Evolutionary conservation across 1,140 invertebrate genomes (phyloP).

Genomic region (Drosophila pectinifera): DNA sequence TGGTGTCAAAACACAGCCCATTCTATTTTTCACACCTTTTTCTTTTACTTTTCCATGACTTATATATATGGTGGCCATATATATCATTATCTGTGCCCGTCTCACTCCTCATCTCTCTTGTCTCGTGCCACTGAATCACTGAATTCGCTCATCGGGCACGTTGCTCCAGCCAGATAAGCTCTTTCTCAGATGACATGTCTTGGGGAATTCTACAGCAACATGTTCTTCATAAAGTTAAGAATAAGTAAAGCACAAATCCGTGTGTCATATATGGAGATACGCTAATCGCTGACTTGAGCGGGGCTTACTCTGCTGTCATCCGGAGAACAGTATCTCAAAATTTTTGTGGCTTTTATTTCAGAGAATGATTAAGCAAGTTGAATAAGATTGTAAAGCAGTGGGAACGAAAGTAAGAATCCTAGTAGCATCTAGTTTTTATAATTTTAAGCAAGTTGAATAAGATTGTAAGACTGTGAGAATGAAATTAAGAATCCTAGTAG

Average conservation of each 20-base stretch:
- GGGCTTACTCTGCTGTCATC: conserved; percentile 15
- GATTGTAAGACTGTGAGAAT: no score
- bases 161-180: conserved; percentile 44
- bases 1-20: conserved; percentile 47
- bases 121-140: conserved; percentile 53
- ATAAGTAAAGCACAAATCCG: conserved; percentile 17
- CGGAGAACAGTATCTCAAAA: conserved; percentile 3
- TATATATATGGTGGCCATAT: neutral
- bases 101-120: conserved; percentile 15
- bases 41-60: conserved; percentile 55
- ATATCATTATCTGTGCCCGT: neutral
- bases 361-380: neutral
- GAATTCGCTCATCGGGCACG: conserved; percentile 37
- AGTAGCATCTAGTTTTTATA: no score
- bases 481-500: no score
- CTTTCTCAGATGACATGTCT: conserved; percentile 30
- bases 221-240: conserved; percentile 19
- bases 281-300: conserved; percentile 22
- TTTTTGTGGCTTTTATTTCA: neutral
- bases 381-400: neutral
- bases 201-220: conserved; percentile 36
- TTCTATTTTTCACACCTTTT: conserved; percentile 67
- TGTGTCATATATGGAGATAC: conserved; percentile 29
- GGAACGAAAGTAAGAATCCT: neutral
- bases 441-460: no score